These are phyloP conservation scores for Mamestra configurata DNA, from an alignment of 1,140 invertebrate species.

Conservation along the genomic window DNA sequence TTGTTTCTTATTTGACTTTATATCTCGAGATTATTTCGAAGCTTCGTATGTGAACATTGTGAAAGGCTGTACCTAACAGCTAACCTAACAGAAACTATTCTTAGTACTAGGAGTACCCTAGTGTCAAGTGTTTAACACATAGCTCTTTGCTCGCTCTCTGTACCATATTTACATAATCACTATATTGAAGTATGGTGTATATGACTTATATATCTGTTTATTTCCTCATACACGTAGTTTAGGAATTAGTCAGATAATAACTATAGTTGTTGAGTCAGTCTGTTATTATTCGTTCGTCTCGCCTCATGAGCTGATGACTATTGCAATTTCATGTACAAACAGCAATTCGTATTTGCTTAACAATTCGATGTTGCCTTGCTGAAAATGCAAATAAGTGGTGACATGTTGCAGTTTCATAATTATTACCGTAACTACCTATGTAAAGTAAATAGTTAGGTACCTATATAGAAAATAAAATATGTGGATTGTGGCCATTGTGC, in stretches of 20 bases:
- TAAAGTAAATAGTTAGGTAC: background rate
- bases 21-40: background rate
- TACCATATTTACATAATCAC: conserved; percentile 46
- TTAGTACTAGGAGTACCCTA: conserved; percentile 18
- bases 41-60: background rate
- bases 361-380: conserved; percentile 30
- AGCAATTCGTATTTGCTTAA: conserved; percentile 7
- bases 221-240: conserved; percentile 25
- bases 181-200: conserved; percentile 11
- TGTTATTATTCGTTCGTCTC: background rate
- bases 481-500: too few relatives aligned
- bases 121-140: conserved; percentile 17
- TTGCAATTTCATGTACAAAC: conserved; percentile 41
- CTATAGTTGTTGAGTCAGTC: background rate
- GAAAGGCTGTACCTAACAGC: background rate
- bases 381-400: conserved; percentile 23
- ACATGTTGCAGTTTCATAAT: background rate
- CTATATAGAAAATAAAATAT: too few relatives aligned
- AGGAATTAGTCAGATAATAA: conserved; percentile 38
- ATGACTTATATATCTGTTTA: conserved; percentile 2
- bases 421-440: too few relatives aligned
- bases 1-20: conserved; percentile 2
- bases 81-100: too few relatives aligned
- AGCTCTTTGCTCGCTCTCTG: background rate
- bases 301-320: conserved; percentile 32